Percentiles rank a stretch among this genome's conserved stretches.
phyloP scores from a whole-genome alignment of 2,888 invertebrate genomes.

The Lithophane semibrunnea region DNA sequence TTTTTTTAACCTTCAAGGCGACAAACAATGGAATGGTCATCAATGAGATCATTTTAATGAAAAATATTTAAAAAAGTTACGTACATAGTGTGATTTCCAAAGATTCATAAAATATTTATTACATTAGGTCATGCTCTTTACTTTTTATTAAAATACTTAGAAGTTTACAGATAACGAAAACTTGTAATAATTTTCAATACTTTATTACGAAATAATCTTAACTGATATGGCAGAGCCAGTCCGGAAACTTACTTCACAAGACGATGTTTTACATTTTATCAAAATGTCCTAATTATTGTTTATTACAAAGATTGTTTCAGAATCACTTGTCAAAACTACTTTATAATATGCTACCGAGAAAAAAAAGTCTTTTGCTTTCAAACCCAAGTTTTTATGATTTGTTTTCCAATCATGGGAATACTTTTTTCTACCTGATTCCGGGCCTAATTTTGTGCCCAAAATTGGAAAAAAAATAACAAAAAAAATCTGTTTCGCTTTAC shows the following conservation, averaged over 20 bases:
- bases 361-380: constrained; percentile 35
- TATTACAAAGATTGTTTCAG: constrained; percentile 53
- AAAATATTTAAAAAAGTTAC: constrained; percentile 48
- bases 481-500: neutral
- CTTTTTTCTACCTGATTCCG: neutral
- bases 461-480: constrained; percentile 14
- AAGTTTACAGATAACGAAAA: constrained; percentile 45
- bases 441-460: constrained; percentile 8
- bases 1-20: constrained; percentile 31
- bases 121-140: constrained; percentile 61
- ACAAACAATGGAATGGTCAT: constrained; percentile 58
- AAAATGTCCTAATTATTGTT: constrained; percentile 60
- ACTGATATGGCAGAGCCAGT: constrained; percentile 63
- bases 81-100: constrained; percentile 59
- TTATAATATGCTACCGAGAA: constrained; percentile 39
- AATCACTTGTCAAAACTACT: constrained; percentile 60
- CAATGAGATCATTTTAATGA: constrained; percentile 66
- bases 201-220: constrained; percentile 51
- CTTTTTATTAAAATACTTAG: constrained; percentile 51
- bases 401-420: constrained; percentile 5
- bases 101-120: constrained; percentile 28
- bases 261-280: constrained; percentile 56
- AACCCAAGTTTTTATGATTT: constrained; percentile 2
- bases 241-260: constrained; percentile 48
- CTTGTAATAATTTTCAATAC: constrained; percentile 40